phyloP scores from a whole-genome alignment of 2,888 invertebrate genomes.

The Morpho helenor region DNA sequence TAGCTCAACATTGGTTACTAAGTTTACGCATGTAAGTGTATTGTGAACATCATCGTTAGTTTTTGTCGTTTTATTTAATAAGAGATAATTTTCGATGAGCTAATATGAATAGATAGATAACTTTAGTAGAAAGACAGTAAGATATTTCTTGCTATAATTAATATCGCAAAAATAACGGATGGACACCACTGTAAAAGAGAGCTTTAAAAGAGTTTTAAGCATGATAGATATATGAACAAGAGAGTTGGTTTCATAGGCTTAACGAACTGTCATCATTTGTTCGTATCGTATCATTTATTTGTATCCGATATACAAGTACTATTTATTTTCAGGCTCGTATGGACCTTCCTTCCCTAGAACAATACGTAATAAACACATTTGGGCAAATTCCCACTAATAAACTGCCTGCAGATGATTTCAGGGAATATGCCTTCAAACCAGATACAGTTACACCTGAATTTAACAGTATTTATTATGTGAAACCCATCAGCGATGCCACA shows the following conservation, averaged over 20 bases:
- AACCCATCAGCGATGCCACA: slow-evolving; percentile 85
- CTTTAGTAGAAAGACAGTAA: too few species aligned
- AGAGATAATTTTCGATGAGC: too few species aligned
- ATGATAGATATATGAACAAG: too few species aligned
- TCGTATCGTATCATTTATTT: too few species aligned
- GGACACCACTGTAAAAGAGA: too few species aligned
- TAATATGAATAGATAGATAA: too few species aligned
- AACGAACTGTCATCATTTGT: too few species aligned
- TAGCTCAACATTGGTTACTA: not conserved
- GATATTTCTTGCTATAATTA: too few species aligned
- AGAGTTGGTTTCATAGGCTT: too few species aligned
- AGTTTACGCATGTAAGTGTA: not conserved
- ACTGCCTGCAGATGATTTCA: slow-evolving; percentile 81
- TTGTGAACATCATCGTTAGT: not conserved
- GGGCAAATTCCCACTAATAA: slow-evolving; percentile 84
- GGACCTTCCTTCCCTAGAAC: slow-evolving; percentile 81
- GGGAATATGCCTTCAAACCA: slow-evolving; percentile 55
- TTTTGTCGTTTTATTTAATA: too few species aligned
- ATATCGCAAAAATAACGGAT: too few species aligned
- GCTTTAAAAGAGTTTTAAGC: too few species aligned
- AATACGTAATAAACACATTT: slow-evolving; percentile 83
- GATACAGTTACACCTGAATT: slow-evolving; percentile 80
- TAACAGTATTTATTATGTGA: slow-evolving; percentile 84
- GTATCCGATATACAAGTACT: not conserved
- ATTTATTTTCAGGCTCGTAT: slow-evolving; percentile 64